Conservation (phyloP, 2,888 invertebrate genomes). For the Eristalinus aeneus region DNA sequence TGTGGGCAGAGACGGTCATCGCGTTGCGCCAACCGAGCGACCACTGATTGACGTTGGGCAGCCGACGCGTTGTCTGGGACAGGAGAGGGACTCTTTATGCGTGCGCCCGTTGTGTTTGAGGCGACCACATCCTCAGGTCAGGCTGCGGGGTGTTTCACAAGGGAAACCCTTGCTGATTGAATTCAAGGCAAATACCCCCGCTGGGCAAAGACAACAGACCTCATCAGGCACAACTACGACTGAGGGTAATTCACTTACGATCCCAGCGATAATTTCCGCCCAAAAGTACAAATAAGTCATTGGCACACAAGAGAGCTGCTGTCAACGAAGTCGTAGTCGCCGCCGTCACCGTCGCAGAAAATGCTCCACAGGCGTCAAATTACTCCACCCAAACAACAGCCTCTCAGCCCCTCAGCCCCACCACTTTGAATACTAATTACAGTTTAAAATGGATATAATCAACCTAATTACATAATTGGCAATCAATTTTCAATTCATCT, state of each 20-base stretch:
- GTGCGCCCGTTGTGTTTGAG: not conserved
- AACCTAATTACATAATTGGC: slow-evolving; percentile 66
- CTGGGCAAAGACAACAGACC: not conserved
- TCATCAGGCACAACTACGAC: slow-evolving; percentile 27
- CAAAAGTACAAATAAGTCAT: slow-evolving; percentile 18
- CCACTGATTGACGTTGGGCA: slow-evolving; percentile 25
- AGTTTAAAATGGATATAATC: slow-evolving; percentile 58
- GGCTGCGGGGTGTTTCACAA: not conserved
- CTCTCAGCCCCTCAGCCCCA: not conserved
- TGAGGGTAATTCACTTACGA: slow-evolving; percentile 48
- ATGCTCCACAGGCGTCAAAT: slow-evolving; percentile 28
- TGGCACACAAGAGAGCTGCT: not conserved
- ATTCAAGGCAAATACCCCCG: not conserved
- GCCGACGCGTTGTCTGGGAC: not conserved
- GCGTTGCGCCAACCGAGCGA: not conserved
- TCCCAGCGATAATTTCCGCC: slow-evolving; percentile 32
- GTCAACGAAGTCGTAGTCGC: not conserved
- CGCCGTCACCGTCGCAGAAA: not conserved
- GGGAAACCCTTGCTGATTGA: slow-evolving; percentile 10
- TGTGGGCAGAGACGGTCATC: not conserved
- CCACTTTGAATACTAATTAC: slow-evolving; percentile 53
- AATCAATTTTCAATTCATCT: slow-evolving; percentile 62
- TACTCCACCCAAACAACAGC: slow-evolving; percentile 22
- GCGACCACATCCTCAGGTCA: not conserved
- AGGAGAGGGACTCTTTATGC: not conserved